Conservation (phyloP, 2,888 invertebrate genomes). For the Pocota personata region DNA sequence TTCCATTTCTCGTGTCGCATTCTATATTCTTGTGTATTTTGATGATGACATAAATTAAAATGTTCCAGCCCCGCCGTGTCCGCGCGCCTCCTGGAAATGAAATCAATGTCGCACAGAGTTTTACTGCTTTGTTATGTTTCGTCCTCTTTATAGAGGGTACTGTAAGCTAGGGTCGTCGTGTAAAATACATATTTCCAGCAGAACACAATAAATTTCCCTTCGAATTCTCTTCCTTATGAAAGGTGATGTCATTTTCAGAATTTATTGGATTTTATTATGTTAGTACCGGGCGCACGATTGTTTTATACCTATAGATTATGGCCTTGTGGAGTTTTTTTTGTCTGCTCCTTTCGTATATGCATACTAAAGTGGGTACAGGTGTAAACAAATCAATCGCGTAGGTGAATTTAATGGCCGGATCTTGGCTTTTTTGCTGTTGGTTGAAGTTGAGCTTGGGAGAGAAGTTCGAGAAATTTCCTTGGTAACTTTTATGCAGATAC, state of each 20-base stretch:
- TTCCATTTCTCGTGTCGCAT: conserved; percentile 13
- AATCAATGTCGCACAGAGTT: conserved; percentile 53
- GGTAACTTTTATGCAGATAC: background rate
- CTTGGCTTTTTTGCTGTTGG: background rate
- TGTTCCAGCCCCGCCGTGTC: background rate
- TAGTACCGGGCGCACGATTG: conserved; percentile 16
- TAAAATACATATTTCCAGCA: conserved; percentile 39
- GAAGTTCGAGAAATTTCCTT: background rate
- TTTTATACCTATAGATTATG: background rate
- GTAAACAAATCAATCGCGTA: conserved; percentile 20
- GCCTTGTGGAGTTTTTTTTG: background rate
- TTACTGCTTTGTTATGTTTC: conserved; percentile 44
- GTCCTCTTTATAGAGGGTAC: background rate
- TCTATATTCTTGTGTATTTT: conserved; percentile 46
- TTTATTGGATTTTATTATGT: conserved; percentile 50
- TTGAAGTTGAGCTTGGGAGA: background rate
- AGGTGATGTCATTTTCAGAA: conserved; percentile 41
- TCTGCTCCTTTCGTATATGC: background rate
- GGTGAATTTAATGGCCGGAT: conserved; percentile 3
- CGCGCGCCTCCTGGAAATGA: conserved; percentile 23
- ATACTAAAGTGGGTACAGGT: background rate
- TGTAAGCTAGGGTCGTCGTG: background rate
- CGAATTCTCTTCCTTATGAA: conserved; percentile 25
- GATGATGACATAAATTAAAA: conserved; percentile 65
- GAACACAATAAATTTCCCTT: conserved; percentile 20